Percentiles rank a stretch among this genome's conserved stretches.
Conservation (phyloP, 2,113 vertebrate genomes). For the Barbus barbus region DNA sequence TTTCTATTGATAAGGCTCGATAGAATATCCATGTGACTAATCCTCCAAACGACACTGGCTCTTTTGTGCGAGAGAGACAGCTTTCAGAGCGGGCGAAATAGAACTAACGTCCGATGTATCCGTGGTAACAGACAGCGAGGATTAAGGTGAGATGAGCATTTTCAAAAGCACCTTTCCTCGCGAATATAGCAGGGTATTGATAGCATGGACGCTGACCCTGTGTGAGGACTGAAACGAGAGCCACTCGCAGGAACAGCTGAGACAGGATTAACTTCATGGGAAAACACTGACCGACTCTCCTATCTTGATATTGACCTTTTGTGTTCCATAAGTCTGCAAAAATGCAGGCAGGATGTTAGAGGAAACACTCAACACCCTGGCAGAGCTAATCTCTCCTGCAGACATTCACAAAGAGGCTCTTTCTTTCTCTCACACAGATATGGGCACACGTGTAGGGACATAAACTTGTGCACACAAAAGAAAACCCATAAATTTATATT, state of each 20-base stretch:
- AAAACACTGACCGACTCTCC: constrained; percentile 61
- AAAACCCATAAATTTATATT: constrained; percentile 9
- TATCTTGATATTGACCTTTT: constrained; percentile 71
- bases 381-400: constrained; percentile 43
- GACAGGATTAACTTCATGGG: constrained; percentile 76
- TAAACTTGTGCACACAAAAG: neutral
- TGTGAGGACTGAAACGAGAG: constrained; percentile 66
- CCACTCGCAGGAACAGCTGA: constrained; percentile 72
- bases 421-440: neutral
- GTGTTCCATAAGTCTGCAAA: constrained; percentile 61
- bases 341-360: constrained; percentile 67
- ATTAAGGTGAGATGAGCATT: constrained; percentile 67
- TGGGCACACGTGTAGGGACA: neutral
- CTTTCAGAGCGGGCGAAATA: constrained; percentile 57
- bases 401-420: constrained; percentile 16
- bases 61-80: constrained; percentile 62
- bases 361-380: constrained; percentile 40
- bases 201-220: constrained; percentile 49
- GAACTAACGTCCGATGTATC: constrained; percentile 61
- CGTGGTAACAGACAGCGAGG: constrained; percentile 72
- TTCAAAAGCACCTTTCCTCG: constrained; percentile 61
- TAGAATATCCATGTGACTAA: constrained; percentile 66
- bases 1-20: constrained; percentile 69
- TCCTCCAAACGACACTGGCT: constrained; percentile 68
- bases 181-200: constrained; percentile 70